Conservation (phyloP, 2,888 invertebrate genomes). For the Drosophila monieri region DNA sequence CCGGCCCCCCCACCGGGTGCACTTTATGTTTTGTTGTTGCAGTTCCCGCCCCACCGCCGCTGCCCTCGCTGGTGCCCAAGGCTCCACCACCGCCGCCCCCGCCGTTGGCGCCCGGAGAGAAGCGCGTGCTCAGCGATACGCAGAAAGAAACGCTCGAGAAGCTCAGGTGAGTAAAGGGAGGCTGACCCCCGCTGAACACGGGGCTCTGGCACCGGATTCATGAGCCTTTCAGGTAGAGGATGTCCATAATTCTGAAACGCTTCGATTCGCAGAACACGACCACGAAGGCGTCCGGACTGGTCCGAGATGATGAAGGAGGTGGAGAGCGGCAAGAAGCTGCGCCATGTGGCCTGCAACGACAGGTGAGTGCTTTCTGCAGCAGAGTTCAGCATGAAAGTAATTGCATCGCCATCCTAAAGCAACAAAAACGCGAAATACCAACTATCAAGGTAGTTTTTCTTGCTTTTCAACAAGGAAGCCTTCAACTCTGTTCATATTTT, state of each 20-base stretch:
- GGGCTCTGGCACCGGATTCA: neutral
- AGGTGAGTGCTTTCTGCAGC: constrained; percentile 84
- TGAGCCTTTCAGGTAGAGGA: neutral
- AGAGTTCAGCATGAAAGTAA: constrained; percentile 3
- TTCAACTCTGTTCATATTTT: neutral
- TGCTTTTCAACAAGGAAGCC: constrained; percentile 3
- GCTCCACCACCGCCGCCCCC: constrained; percentile 91
- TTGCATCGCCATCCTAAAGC: constrained; percentile 14
- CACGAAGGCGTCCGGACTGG: constrained; percentile 94
- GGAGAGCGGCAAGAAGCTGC: constrained; percentile 91
- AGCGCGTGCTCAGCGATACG: constrained; percentile 86
- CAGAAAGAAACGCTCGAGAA: constrained; percentile 89
- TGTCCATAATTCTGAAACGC: constrained; percentile 25
- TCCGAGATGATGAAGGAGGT: constrained; percentile 95
- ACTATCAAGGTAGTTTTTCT: too few relatives aligned
- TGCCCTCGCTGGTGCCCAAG: constrained; percentile 82
- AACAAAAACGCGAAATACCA: neutral
- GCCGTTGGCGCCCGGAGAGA: constrained; percentile 85
- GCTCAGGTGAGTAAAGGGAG: constrained; percentile 85
- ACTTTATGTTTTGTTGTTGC: constrained; percentile 39
- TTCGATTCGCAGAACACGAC: constrained; percentile 86
- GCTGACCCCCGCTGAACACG: neutral
- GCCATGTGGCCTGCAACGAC: constrained; percentile 94
- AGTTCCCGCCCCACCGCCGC: constrained; percentile 84
- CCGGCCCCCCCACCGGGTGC: constrained; percentile 22